These are phyloP conservation scores for Pipa parva DNA, from an alignment of 2,113 vertebrate species.

Conservation along the genomic window DNA sequence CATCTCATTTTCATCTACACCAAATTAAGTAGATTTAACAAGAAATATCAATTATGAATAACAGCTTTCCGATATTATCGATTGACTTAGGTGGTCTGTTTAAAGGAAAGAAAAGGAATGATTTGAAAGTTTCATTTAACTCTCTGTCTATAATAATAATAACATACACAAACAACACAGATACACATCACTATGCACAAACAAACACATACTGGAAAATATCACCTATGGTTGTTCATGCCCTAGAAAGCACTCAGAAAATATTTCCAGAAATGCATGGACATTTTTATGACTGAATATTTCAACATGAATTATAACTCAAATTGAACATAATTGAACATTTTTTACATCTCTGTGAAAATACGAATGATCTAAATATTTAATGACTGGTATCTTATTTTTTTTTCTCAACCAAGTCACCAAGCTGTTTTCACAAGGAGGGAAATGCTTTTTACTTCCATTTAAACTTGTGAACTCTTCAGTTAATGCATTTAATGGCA, in stretches of 20 bases:
- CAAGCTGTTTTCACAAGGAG: constrained; percentile 51
- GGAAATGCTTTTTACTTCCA: constrained; percentile 36
- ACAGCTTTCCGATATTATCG: no score
- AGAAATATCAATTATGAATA: no score
- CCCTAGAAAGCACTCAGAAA: constrained; percentile 48
- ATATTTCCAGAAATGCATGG: constrained; percentile 54
- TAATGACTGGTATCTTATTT: constrained; percentile 57
- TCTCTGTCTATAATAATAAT: no score
- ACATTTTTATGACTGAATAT: constrained; percentile 56
- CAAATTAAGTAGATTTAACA: no score
- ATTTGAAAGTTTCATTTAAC: no score
- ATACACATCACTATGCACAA: background rate
- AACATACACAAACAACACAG: background rate
- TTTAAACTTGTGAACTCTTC: constrained; percentile 26
- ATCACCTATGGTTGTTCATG: constrained; percentile 47
- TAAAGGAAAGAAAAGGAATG: no score
- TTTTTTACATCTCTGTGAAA: constrained; percentile 52
- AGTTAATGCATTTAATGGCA: background rate
- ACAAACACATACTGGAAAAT: background rate
- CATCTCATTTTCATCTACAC: no score
- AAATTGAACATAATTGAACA: constrained; percentile 61
- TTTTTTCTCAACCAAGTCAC: constrained; percentile 48
- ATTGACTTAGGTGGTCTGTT: no score
- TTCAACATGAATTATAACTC: constrained; percentile 58
- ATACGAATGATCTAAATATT: constrained; percentile 63